Percentiles rank a stretch among this genome's conserved stretches.
phyloP scores from a whole-genome alignment of 2,888 invertebrate species.

The Parnassius mnemosyne region DNA sequence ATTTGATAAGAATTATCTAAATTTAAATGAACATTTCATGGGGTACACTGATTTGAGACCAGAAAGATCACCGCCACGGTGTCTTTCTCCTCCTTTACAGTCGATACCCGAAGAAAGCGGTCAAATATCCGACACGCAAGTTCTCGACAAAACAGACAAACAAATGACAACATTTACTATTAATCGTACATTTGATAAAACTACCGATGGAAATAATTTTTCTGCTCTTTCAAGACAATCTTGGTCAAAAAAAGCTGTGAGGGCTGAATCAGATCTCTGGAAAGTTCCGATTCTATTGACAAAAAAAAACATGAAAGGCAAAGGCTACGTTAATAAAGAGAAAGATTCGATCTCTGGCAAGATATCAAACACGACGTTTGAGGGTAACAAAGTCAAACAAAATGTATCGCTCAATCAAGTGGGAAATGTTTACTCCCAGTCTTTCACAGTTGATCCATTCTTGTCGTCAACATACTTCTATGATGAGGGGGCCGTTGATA shows the following conservation, averaged over 20 bases:
- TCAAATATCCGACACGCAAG: constrained; percentile 57
- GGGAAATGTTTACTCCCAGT: constrained; percentile 69
- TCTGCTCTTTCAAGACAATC: constrained; percentile 46
- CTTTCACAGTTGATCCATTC: constrained; percentile 84
- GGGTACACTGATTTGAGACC: constrained; percentile 58
- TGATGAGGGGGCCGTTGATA: constrained; percentile 84
- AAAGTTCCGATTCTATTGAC: constrained; percentile 55
- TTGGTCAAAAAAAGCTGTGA: constrained; percentile 67
- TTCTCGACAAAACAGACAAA: constrained; percentile 53
- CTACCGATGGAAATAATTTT: constrained; percentile 39
- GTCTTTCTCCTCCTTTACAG: constrained; percentile 64
- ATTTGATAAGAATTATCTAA: constrained; percentile 44
- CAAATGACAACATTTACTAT: constrained; percentile 65
- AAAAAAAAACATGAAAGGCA: constrained; percentile 51
- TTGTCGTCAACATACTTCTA: constrained; percentile 83
- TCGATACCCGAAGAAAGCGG: constrained; percentile 75
- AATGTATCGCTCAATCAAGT: constrained; percentile 60
- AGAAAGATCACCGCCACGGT: constrained; percentile 62
- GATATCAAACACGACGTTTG: constrained; percentile 47
- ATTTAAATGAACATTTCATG: constrained; percentile 50
- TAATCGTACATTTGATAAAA: constrained; percentile 67
- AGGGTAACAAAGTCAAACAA: constrained; percentile 66
- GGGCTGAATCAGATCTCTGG: constrained; percentile 63
- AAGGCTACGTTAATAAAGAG: constrained; percentile 41
- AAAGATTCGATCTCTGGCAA: constrained; percentile 45